Evolutionary conservation across 2,888 invertebrate species (phyloP).

Genomic region (Leucophenga maculata): DNA sequence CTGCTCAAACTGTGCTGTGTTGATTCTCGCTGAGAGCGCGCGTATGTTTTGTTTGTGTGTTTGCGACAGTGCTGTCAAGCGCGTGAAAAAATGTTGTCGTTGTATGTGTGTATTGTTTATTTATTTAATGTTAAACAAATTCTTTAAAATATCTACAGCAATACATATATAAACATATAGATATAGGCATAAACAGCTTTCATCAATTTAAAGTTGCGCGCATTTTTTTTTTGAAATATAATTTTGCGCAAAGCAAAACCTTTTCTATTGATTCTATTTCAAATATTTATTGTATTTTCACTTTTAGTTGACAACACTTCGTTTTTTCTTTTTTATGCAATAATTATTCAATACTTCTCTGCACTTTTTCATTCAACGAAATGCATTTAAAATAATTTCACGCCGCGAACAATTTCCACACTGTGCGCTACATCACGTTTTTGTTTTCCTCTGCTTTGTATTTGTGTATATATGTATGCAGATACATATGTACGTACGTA

Average conservation of each 20-base stretch:
- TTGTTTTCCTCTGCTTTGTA: conserved; percentile 34
- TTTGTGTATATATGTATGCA: too few species aligned
- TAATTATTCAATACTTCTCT: conserved; percentile 48
- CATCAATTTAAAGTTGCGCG: conserved; percentile 36
- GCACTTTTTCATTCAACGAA: neutral
- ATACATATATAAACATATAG: neutral
- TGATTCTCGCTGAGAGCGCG: neutral
- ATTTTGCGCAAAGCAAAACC: neutral
- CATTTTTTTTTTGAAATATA: conserved; percentile 2
- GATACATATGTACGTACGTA: too few species aligned
- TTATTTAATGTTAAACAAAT: conserved; percentile 33
- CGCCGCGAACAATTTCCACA: conserved; percentile 38
- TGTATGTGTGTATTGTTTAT: conserved; percentile 32
- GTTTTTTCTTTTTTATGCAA: conserved; percentile 41
- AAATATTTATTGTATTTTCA: conserved; percentile 30
- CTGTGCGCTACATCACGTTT: conserved; percentile 57
- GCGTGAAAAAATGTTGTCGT: neutral
- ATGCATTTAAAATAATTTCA: neutral
- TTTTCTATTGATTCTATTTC: neutral
- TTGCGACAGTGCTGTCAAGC: conserved; percentile 15
- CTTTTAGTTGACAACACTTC: conserved; percentile 39
- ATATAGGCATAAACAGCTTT: conserved; percentile 20
- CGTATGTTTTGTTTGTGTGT: neutral
- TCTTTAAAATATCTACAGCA: conserved; percentile 24
- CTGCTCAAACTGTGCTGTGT: conserved; percentile 44